Percentiles rank a stretch among this genome's conserved stretches.
Evolutionary conservation across 53 echinoderm and acorn worm genomes (phyloP).

Genomic region (Holothuria leucospilota): DNA sequence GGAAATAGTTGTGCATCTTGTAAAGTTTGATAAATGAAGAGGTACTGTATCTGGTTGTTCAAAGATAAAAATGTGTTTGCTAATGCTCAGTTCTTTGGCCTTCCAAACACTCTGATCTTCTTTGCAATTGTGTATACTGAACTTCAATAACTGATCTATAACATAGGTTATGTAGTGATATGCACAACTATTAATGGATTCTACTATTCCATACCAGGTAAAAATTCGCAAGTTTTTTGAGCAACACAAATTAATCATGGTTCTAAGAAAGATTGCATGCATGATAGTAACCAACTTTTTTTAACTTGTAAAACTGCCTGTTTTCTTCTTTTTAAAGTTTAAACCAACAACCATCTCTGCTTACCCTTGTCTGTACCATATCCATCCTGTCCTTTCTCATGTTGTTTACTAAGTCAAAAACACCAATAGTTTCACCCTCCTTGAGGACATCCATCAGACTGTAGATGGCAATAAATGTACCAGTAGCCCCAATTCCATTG

Average conservation of each 20-base stretch:
- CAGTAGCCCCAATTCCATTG: slow-evolving; percentile 78
- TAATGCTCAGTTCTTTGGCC: not conserved
- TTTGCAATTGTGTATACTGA: too few species aligned
- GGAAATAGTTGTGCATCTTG: slow-evolving; percentile 5
- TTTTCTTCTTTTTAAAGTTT: not conserved
- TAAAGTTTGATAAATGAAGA: slow-evolving; percentile 2
- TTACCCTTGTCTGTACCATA: slow-evolving; percentile 75
- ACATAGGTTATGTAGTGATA: too few species aligned
- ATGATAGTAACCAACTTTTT: too few species aligned
- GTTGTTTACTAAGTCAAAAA: slow-evolving; percentile 58
- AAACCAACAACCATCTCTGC: not conserved
- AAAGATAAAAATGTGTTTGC: not conserved
- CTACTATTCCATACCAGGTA: too few species aligned
- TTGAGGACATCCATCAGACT: slow-evolving; percentile 58
- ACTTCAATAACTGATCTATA: too few species aligned
- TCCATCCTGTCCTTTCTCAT: slow-evolving; percentile 70
- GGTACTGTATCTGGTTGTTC: slow-evolving; percentile 11
- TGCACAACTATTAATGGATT: too few species aligned
- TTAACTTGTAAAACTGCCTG: not conserved
- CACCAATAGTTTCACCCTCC: slow-evolving; percentile 35
- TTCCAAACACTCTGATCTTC: too few species aligned
- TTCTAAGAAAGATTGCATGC: too few species aligned
- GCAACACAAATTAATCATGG: too few species aligned
- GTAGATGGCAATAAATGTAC: slow-evolving; percentile 74
- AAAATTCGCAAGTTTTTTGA: too few species aligned